Conservation (phyloP, 2,113 vertebrate species). For the Brachypteracias leptosomus region DNA sequence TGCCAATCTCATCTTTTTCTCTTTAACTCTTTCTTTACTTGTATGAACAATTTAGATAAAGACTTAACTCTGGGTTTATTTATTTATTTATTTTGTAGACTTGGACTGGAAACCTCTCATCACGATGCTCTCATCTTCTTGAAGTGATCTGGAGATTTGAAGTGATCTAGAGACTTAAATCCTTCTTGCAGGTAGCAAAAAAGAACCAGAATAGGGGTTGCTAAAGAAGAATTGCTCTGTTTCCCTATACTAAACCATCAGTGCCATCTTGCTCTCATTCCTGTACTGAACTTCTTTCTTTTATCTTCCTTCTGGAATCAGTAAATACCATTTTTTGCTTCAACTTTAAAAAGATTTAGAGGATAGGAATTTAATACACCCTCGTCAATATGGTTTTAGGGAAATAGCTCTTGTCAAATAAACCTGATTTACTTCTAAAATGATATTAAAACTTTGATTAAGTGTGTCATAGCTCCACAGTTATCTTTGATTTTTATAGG, state of each 20-base stretch:
- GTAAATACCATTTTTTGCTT: not conserved
- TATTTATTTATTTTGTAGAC: not conserved
- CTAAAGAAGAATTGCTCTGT: not conserved
- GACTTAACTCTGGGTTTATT: not conserved
- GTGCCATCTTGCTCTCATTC: not conserved
- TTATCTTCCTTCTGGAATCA: not conserved
- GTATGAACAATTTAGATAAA: not conserved
- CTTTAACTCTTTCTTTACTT: not conserved
- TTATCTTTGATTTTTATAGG: not conserved
- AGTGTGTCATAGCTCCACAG: not conserved
- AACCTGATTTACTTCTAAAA: slow-evolving; percentile 1
- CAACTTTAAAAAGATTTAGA: not conserved
- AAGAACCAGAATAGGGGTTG: not conserved
- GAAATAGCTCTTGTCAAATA: slow-evolving; percentile 6
- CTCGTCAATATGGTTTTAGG: not conserved
- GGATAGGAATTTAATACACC: not conserved
- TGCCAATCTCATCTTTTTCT: not conserved
- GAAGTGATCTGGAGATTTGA: not conserved
- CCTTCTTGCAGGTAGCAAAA: not conserved
- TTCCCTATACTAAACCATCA: not conserved
- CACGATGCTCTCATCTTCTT: not conserved
- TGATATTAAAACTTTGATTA: not conserved
- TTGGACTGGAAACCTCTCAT: not conserved
- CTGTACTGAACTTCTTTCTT: not conserved
- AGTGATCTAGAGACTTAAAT: not conserved